These are phyloP conservation scores for Campopleginae sp. DNA, from an alignment of 2,888 invertebrate species.

Conservation along the genomic window DNA sequence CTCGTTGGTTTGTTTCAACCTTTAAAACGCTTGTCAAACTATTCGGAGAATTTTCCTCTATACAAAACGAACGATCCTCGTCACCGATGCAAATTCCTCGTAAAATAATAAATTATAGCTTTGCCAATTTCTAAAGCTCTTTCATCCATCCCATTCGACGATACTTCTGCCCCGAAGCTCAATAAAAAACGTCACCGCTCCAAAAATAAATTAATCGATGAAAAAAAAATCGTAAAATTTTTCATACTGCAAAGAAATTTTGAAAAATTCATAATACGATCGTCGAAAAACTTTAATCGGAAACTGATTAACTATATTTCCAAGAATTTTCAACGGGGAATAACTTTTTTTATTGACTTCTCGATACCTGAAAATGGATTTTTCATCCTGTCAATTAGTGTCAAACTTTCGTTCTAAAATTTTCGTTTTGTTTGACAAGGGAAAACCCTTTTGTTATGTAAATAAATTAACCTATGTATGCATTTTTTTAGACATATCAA, in stretches of 20 bases:
- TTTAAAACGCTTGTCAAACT: not conserved
- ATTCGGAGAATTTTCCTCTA: not conserved
- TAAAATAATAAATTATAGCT: not conserved
- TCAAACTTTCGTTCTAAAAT: not conserved
- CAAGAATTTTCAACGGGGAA: not conserved
- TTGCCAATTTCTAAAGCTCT: not conserved
- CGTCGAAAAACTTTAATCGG: not conserved
- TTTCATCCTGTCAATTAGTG: not conserved
- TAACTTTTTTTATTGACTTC: not conserved
- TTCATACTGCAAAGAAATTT: not conserved
- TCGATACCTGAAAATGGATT: not conserved
- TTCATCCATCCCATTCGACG: not conserved
- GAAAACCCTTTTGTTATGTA: not conserved
- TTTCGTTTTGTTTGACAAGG: not conserved
- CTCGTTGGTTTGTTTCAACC: not conserved
- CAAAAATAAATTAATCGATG: not conserved
- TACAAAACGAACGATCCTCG: not conserved
- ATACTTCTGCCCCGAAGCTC: too few relatives aligned
- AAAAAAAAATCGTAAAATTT: not conserved
- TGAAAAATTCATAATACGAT: not conserved
- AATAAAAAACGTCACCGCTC: not conserved
- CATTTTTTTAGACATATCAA: not conserved
- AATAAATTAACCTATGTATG: not conserved
- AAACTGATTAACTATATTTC: not conserved
- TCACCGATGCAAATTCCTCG: not conserved